A percentile compares a stretch with the other conserved stretches of the same genome.
Conservation (phyloP, 2,888 invertebrate species). For the Melipona bicolor region DNA sequence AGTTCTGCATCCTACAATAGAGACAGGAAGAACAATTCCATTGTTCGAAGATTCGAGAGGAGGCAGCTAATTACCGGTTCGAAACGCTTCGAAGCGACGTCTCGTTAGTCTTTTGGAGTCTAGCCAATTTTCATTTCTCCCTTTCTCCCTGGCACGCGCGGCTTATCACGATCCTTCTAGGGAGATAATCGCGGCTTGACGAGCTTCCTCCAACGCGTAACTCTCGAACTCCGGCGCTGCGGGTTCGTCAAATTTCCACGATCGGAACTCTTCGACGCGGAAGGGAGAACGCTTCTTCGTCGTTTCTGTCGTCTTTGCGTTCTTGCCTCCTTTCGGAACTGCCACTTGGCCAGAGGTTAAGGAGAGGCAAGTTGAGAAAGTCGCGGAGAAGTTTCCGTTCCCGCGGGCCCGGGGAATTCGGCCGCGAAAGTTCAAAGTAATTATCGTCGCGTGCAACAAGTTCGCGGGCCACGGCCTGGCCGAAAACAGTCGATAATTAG, state of each 20-base stretch:
- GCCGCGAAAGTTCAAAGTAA: slow-evolving; percentile 9
- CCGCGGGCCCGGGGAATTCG: background rate
- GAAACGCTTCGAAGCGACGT: background rate
- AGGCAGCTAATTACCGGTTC: slow-evolving; percentile 22
- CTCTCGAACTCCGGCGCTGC: background rate
- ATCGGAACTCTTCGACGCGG: background rate
- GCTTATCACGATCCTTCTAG: background rate
- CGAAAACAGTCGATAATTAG: too few relatives aligned
- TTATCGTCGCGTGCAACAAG: slow-evolving; percentile 28
- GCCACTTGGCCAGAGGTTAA: background rate
- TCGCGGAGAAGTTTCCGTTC: background rate
- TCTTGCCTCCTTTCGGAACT: too few relatives aligned
- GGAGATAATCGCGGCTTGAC: background rate
- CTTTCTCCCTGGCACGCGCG: background rate
- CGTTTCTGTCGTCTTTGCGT: background rate
- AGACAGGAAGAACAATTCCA: slow-evolving; percentile 17
- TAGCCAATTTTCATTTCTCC: slow-evolving; percentile 41
- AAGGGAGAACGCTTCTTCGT: background rate
- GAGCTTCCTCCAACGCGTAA: background rate
- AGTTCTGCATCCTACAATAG: slow-evolving; percentile 13
- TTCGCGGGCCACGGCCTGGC: background rate
- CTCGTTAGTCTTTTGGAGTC: background rate
- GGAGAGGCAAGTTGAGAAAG: background rate
- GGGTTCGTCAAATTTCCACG: background rate
- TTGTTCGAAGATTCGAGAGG: slow-evolving; percentile 24